A percentile compares a stretch with the other conserved stretches of the same genome.
These are phyloP conservation scores for Brachyistius frenatus DNA, from an alignment of 2,113 vertebrate species.

Conservation along the genomic window DNA sequence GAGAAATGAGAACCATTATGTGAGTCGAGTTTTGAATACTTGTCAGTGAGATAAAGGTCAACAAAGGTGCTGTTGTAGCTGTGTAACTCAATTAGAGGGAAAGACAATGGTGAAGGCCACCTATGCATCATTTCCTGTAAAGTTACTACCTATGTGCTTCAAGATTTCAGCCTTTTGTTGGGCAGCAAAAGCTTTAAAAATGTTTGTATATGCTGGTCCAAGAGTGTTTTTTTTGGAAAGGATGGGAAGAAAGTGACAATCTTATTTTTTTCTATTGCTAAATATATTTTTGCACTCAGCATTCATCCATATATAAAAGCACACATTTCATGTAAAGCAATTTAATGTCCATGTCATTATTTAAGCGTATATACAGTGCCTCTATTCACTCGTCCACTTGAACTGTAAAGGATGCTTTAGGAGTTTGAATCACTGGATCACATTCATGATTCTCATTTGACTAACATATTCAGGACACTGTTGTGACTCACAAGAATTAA, in stretches of 20 bases:
- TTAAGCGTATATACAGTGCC: conserved; percentile 24
- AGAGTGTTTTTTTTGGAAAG: conserved; percentile 37
- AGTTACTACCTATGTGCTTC: conserved; percentile 59
- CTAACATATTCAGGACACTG: neutral
- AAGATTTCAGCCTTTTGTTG: conserved; percentile 35
- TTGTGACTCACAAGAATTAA: neutral
- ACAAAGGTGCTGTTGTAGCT: conserved; percentile 38
- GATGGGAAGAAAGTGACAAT: conserved; percentile 75
- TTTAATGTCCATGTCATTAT: conserved; percentile 43
- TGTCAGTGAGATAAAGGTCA: conserved; percentile 40
- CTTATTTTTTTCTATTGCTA: conserved; percentile 77
- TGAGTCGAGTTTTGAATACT: conserved; percentile 13
- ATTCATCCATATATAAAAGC: conserved; percentile 65
- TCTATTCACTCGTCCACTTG: conserved; percentile 4
- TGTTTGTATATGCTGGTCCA: conserved; percentile 24
- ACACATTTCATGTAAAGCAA: conserved; percentile 73
- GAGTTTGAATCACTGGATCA: conserved; percentile 1
- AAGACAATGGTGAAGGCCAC: conserved; percentile 27
- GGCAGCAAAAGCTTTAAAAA: conserved; percentile 70
- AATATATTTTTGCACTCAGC: conserved; percentile 84
- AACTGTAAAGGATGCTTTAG: conserved; percentile 2
- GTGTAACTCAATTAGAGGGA: conserved; percentile 30
- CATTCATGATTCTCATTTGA: neutral
- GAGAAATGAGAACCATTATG: neutral
- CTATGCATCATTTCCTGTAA: neutral